Evolutionary conservation across 2,888 invertebrate species (phyloP).

Genomic region (Plebejus argus): DNA sequence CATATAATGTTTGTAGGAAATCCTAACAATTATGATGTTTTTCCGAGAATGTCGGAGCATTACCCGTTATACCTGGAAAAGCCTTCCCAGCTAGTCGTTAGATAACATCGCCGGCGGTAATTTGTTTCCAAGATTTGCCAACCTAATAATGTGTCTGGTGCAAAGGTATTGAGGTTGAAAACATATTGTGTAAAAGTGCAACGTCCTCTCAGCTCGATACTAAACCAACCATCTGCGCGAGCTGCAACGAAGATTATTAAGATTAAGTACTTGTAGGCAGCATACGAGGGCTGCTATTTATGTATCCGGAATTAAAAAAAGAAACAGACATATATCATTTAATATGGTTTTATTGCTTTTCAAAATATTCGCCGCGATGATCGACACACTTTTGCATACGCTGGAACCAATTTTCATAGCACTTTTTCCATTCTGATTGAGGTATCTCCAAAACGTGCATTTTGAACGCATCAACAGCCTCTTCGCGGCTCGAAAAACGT

Average conservation of each 20-base stretch:
- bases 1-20: background rate
- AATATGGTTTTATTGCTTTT: too few species aligned
- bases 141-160: conserved; percentile 25
- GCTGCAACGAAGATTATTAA: background rate
- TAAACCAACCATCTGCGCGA: background rate
- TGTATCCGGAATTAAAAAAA: too few species aligned
- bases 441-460: too few species aligned
- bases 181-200: conserved; percentile 25
- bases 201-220: background rate
- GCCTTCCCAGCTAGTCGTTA: conserved; percentile 1
- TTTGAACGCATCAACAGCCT: too few species aligned
- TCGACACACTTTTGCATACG: too few species aligned
- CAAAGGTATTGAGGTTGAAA: conserved; percentile 14
- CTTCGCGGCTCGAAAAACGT: too few species aligned
- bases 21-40: background rate
- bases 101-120: conserved; percentile 23
- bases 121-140: conserved; percentile 30
- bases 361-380: too few species aligned
- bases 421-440: too few species aligned
- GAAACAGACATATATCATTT: too few species aligned
- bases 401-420: too few species aligned
- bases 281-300: too few species aligned
- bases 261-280: background rate
- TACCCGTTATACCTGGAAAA: conserved; percentile 18
- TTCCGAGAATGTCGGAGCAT: background rate